Evolutionary conservation across 2,797 vertebrate species (phyloP), one percentile per base, ranked within the genome.

Genomic region (Sebastes variabilis): DNA sequence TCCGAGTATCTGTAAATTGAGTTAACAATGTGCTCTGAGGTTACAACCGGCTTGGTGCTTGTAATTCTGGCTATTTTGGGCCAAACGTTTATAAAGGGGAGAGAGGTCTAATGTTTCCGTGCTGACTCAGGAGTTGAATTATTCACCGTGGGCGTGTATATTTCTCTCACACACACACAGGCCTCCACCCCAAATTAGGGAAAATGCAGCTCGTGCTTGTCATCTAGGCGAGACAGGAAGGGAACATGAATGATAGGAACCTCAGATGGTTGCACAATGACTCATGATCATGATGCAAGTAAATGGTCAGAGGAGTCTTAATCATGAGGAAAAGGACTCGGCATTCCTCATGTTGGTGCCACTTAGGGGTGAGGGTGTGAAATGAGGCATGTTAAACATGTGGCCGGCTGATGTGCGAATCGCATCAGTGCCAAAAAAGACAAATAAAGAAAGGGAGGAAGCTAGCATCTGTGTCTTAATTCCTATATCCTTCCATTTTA

Each of bases 181-280:
- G 87, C 87, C 88, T 92, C 84, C 91, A 81, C 81, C 87, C 91
- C 91, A 93, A 94, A 93, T 94, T 91, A 88, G 87, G 93, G 62
- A 84, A 91, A 92, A 90, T 58, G 74, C 18, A 65, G 78, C 82
- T 73, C 55, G 71, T 59, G 77, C 81, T 58, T 78, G 79, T 91
- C 87, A 87, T 87, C 30, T 20, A 27, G 46, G 70, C 81, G 58
- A 70, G 85, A 83, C 81, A 78, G 85, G 79, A 90, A 90, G 76
- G 54, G 58, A 84, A 72, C 46, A 58, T 76, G 84, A 78, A 85
- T 66, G 83, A 83, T 88, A 70, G 61, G 86, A 81, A 86, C 79
- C 60, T 89, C 77, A 74, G 74, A 90, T 85, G 70, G 66, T 80
- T 89, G 24, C 46, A 27, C 59, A 10, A 71, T 94, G 93, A 95